A percentile compares a stretch with the other conserved stretches of the same genome.
These are phyloP conservation scores for Macropus fuliginosus DNA, from an alignment of 2,797 vertebrate species.

Conservation along the genomic window DNA sequence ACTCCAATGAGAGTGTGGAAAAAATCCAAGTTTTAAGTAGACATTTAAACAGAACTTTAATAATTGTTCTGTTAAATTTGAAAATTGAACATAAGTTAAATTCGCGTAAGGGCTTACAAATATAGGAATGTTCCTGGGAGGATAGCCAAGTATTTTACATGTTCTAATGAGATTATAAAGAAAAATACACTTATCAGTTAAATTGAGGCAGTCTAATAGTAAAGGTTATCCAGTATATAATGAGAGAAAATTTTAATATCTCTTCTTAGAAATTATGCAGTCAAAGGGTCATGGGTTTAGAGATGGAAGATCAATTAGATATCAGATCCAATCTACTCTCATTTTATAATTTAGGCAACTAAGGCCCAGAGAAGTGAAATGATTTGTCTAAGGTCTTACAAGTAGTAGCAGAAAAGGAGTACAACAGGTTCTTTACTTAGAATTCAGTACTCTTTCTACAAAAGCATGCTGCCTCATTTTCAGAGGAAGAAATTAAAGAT, in stretches of 20 bases:
- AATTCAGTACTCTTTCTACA: neutral
- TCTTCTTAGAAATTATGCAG: neutral
- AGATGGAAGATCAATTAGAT: neutral
- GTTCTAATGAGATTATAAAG: slow-evolving; percentile 10
- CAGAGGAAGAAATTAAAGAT: no score
- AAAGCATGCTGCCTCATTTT: neutral
- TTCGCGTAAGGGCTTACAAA: slow-evolving; percentile 14
- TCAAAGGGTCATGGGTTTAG: neutral
- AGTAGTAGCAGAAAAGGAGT: neutral
- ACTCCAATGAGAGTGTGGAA: neutral
- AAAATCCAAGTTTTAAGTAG: slow-evolving; percentile 40
- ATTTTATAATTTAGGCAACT: neutral
- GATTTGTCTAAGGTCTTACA: neutral
- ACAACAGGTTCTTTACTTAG: neutral
- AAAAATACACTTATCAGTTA: neutral
- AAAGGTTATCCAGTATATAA: neutral
- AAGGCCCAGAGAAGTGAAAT: neutral
- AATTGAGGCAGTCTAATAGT: slow-evolving; percentile 3
- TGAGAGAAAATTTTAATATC: neutral
- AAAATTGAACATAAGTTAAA: slow-evolving; percentile 25
- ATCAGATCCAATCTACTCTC: neutral
- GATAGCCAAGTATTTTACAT: slow-evolving; percentile 6
- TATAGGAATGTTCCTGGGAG: slow-evolving; percentile 13
- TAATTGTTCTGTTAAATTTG: slow-evolving; percentile 28
- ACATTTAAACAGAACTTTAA: slow-evolving; percentile 8